These are phyloP conservation scores for Patella ulyssiponensis DNA, from an alignment of 2,888 invertebrate species.

Conservation along the genomic window DNA sequence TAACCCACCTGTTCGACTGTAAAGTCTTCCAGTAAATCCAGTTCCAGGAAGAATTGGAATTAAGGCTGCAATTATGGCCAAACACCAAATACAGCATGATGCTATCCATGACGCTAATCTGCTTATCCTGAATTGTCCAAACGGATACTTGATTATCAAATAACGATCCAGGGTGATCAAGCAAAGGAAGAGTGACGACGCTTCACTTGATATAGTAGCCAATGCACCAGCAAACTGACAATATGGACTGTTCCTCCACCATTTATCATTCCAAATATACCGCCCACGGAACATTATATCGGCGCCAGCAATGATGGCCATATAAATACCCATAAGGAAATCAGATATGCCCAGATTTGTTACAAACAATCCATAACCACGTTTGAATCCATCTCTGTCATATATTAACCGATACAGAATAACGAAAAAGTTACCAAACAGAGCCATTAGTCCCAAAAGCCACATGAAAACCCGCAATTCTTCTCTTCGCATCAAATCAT, in stretches of 20 bases:
- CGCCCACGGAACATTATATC: conserved; percentile 43
- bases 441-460: conserved; percentile 40
- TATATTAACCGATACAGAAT: conserved; percentile 38
- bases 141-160: conserved; percentile 77
- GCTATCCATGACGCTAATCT: conserved; percentile 44
- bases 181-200: conserved; percentile 77
- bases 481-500: conserved; percentile 42
- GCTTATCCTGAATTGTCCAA: conserved; percentile 64
- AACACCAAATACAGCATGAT: conserved; percentile 51
- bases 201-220: conserved; percentile 75
- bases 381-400: conserved; percentile 42
- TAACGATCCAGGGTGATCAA: conserved; percentile 79
- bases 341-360: conserved; percentile 46
- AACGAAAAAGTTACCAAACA: conserved; percentile 41
- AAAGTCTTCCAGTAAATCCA: conserved; percentile 62
- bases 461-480: conserved; percentile 41
- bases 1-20: conserved; percentile 51
- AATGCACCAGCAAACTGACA: conserved; percentile 50
- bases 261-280: conserved; percentile 47
- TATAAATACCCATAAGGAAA: conserved; percentile 50
- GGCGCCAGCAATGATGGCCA: conserved; percentile 44
- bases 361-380: conserved; percentile 41
- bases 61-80: conserved; percentile 53
- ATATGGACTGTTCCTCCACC: conserved; percentile 45
- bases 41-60: conserved; percentile 59